Evolutionary conservation across 2,113 vertebrate species (phyloP), one percentile per base, ranked within the genome.

Genomic region (Damaliscus lunatus): DNA sequence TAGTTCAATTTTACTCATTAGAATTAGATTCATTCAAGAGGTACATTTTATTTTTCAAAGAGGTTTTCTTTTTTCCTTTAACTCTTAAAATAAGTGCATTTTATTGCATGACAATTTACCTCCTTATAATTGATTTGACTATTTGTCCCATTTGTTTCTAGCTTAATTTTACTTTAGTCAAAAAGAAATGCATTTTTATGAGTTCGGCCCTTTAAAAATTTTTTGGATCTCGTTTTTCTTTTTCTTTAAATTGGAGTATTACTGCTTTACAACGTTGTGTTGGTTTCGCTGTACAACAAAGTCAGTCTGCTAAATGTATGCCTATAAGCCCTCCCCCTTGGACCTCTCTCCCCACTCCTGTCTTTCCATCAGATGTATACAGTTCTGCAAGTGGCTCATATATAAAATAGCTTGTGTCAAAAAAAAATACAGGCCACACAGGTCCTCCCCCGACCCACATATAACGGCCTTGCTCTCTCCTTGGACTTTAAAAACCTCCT

Each of bases 301-400:
- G 36, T 43, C 11, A 43, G 0, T 25, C 19, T 40, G 71, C 11
- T 7, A 3, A 3, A 13, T 6, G 36, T 25, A 23, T 12, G 2
- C 71, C n/a, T 74, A 6, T 6, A 40, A 23, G 21, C 67, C 36
- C 36, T 40, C 21, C 10, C 67, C 40, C 21, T 25, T 25, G 71
- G 71, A 6, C 71, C 36, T 43, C 36, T 74, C 67, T 43, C 71
- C 71, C 71, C 71, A 74, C 11, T 7, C 36, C 71, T 40, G 27
- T 48, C 33, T 92, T 90, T 52, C 48, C 23, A 82, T 77, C 40
- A 52, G 52, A 55, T 19, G 33, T 46, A 71, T 33, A 80, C 1
- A 36, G 4, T 33, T 21, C 23, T 23, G 29, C 1, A 64, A 85
- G 50, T 23, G 88, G 11, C 33, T 48, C 31, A 5, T 27, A 12